Percentiles rank a stretch among this genome's conserved stretches.
phyloP scores from a whole-genome alignment of 2,113 vertebrate genomes.

The Hydropotes inermis region DNA sequence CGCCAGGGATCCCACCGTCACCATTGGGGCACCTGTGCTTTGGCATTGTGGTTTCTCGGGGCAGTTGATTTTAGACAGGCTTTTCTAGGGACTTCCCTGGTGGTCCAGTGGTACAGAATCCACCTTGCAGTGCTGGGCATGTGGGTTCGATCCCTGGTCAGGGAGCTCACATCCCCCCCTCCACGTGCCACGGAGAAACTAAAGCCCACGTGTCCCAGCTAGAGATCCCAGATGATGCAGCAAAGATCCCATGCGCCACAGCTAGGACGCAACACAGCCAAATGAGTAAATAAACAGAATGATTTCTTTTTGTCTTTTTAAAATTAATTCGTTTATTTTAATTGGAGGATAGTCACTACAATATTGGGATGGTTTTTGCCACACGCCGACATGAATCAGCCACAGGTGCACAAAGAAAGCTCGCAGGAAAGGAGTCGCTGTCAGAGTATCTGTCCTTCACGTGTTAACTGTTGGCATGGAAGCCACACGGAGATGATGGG shows the following conservation, averaged over 20 bases:
- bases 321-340: neutral
- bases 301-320: neutral
- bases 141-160: neutral
- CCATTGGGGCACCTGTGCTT: neutral
- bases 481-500: accelerated
- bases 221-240: neutral
- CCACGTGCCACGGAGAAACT: neutral
- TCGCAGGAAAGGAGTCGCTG: neutral
- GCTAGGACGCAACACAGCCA: neutral
- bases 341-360: neutral
- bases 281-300: neutral
- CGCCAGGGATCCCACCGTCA: conserved; percentile 1
- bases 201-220: neutral
- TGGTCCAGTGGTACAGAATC: neutral
- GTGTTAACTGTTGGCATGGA: accelerated
- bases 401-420: neutral
- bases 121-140: neutral
- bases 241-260: neutral
- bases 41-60: neutral
- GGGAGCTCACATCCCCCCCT: neutral
- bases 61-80: neutral
- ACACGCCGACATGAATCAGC: neutral
- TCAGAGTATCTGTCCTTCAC: accelerated
- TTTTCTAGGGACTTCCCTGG: neutral
- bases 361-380: neutral